Evolutionary conservation across 2,888 invertebrate genomes (phyloP), one percentile per base, ranked within the genome.

Genomic region (Nysson spinosus): DNA sequence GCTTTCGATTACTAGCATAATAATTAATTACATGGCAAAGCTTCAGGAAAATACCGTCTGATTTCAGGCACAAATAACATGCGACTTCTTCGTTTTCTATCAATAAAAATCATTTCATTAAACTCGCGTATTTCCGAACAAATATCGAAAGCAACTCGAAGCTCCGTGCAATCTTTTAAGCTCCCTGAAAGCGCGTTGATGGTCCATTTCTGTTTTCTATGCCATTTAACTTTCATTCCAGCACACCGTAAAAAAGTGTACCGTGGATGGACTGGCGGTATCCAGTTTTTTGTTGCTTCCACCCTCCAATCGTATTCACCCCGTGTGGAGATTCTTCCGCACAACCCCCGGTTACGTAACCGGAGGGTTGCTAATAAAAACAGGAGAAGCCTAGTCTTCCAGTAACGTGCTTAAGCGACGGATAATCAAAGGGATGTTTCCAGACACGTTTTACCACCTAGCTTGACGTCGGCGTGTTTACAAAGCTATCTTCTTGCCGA

Each of bases 291-390:
- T 17, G 9, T 28, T 17, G 9, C 11, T 28, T 44, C 24, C 14
- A 46, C 44, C 26, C 34, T 28, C 17, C 42, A 34, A 40, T 60
- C 11, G 17, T 37, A 3, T n/a, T 37, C 40, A 40, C 40, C 34
- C 40, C 16, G 22, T 24, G n/a, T 7, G 43, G 16, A 50, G 26
- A 35, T 44, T 30, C 51, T 12, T 39, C n/a, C 22, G 20, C 19
- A 14, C 14, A 34, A 6, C 2, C 44, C 12, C 20, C 26, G 32
- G 40, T 32, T 17, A 22, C 26, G 34, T 17, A 22, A 37, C 37
- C 7, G 34, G 28, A 47, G 51, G 63, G 47, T 52, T 35, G 42
- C 46, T 57, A 63, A 63, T 63, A 52, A 63, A n/a, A 63, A 63
- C 52, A 44, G 32, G 12, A 35, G 32, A 52, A 44, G 34, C 42